Base-by-base conservation (phyloP, 2,888 invertebrate genomes). In the Luperina testacea region DNA sequence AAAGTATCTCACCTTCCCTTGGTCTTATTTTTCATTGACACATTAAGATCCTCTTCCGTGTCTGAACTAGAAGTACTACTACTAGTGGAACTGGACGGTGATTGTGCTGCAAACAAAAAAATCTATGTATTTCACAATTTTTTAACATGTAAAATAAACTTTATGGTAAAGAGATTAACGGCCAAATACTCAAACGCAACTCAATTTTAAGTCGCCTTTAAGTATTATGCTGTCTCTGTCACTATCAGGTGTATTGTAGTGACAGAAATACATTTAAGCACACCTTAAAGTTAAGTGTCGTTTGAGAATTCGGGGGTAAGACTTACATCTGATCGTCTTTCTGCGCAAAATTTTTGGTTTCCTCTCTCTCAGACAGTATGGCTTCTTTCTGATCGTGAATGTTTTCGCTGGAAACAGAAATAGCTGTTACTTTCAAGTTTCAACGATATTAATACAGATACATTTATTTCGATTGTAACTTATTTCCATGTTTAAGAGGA, bases 11-110 rank as follows among this genome's bases (percentile, higher is more conserved):
- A 59, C 94, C 97, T 94, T 85, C 96, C 96, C 92, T 97, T 97
- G 11, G 95, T 96, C 87, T 97, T 97, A 87, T 97, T 97, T 87
- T 97, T 97, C 94, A 97, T 96, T 57, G 97, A 97, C n/a, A 97
- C 97, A 90, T 97, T 97, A 32, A 97, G 93, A 82, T 97, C 97
- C 81, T 96, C 97, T 80, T 97, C 97, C 0, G 95, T 95, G 70
- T 96, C 96, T 0, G 96, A 96, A 80, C 95, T 96, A 2, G 95
- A 92, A 2, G 94, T 95, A 78, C 95, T 96, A 69, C 93, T 95
- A 80, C 94, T 95, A 75, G 94, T 95, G 57, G 92, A 94, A 72
- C 91, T 93, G 38, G 95, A 94, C 64, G 96, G 96, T 0, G 96
- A 97, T 94, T 97, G 96, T 57, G 97, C 97, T 97, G 89, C 2